phyloP scores from a whole-genome alignment of 92 coral and sea anemone species.

The Epizoanthus rinbou region DNA sequence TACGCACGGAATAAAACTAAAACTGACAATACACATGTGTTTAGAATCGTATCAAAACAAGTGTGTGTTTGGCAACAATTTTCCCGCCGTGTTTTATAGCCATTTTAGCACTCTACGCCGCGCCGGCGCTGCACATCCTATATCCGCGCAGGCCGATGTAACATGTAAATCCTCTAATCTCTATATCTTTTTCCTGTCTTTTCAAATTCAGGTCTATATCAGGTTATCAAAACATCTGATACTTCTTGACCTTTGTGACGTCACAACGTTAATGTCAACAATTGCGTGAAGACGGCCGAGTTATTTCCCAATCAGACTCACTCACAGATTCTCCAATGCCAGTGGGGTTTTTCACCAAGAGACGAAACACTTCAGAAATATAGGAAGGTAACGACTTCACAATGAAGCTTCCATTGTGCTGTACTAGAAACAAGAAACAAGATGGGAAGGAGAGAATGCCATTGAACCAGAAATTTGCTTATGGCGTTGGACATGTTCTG shows the following conservation, averaged over 20 bases:
- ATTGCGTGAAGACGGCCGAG: neutral
- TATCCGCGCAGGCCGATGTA: too few relatives aligned
- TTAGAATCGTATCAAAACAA: too few relatives aligned
- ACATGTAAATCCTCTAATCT: too few relatives aligned
- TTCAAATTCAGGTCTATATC: neutral
- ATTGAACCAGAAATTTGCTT: constrained; percentile 63
- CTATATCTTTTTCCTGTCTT: neutral
- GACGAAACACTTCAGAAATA: neutral
- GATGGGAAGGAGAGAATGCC: constrained; percentile 56
- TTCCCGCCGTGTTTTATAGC: too few relatives aligned
- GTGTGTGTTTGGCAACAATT: too few relatives aligned
- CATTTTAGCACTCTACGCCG: too few relatives aligned
- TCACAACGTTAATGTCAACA: neutral
- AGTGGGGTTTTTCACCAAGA: neutral
- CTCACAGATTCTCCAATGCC: neutral
- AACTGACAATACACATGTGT: too few relatives aligned
- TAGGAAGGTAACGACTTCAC: neutral
- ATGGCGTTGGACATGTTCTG: constrained; percentile 82
- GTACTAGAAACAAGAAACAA: neutral
- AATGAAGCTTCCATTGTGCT: constrained; percentile 35
- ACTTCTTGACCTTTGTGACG: constrained; percentile 8
- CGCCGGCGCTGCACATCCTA: too few relatives aligned
- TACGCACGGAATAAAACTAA: too few relatives aligned
- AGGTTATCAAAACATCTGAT: neutral
- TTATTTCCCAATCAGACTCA: constrained; percentile 4